Evolutionary conservation across 2,113 vertebrate genomes (phyloP).

Genomic region (Eolophus roseicapilla): DNA sequence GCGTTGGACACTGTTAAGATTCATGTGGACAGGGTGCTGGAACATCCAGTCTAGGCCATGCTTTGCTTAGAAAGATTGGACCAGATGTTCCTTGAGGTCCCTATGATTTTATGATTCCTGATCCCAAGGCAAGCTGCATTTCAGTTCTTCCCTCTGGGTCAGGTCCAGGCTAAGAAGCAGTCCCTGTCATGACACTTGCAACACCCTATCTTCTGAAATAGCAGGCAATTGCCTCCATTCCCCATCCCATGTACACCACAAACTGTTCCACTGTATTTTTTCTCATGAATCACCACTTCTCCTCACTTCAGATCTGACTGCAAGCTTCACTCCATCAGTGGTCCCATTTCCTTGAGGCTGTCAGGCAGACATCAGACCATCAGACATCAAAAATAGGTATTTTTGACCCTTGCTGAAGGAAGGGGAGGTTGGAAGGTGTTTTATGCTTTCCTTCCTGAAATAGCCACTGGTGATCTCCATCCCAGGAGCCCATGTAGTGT

Average conservation of each 20-base stretch:
- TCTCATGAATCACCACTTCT: not conserved
- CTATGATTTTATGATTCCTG: not conserved
- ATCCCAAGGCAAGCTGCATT: not conserved
- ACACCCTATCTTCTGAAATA: not conserved
- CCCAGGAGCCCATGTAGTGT: not conserved
- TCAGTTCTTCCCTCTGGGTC: not conserved
- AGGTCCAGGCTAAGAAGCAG: not conserved
- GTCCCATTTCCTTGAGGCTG: not conserved
- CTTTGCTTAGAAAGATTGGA: not conserved
- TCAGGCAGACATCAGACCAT: not conserved
- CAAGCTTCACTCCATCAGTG: not conserved
- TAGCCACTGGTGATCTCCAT: not conserved
- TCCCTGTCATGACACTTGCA: not conserved
- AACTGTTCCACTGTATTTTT: too few relatives aligned
- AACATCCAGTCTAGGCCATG: not conserved
- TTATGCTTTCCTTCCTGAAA: constrained; percentile 36
- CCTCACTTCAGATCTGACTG: not conserved
- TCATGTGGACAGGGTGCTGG: not conserved
- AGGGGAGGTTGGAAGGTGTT: not conserved
- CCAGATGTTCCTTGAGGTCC: not conserved
- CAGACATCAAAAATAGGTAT: not conserved
- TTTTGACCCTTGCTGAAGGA: constrained; percentile 24
- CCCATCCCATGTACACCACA: not conserved
- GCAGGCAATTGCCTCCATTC: not conserved
- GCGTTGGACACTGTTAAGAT: not conserved